Percentiles rank a stretch among this genome's conserved stretches.
These are phyloP conservation scores for Theonella swinhoei DNA, from an alignment of 37 sponge, comb jelly and placozoan genomes.

Conservation along the genomic window DNA sequence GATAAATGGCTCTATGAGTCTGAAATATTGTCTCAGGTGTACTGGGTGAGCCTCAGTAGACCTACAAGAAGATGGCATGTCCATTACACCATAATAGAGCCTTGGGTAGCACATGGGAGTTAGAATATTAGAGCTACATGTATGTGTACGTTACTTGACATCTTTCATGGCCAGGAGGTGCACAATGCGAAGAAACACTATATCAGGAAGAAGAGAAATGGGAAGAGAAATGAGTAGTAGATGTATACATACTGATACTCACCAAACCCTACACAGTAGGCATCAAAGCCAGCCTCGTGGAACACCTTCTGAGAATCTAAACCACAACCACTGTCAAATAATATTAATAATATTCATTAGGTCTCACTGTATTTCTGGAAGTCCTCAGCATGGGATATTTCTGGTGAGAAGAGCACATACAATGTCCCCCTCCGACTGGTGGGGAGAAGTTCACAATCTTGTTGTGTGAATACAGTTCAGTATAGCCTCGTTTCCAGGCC, in stretches of 20 bases:
- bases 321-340: not conserved
- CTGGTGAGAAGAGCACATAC: conserved; percentile 32
- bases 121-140: not conserved
- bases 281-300: conserved; percentile 84
- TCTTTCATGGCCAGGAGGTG: conserved; percentile 72
- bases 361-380: conserved; percentile 14
- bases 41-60: conserved; percentile 58
- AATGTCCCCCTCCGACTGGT: conserved; percentile 34
- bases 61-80: not conserved
- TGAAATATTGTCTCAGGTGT: conserved; percentile 55
- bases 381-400: conserved; percentile 12
- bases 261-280: conserved; percentile 78
- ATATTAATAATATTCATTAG: no score
- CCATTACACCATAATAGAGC: no score
- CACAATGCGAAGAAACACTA: conserved; percentile 78
- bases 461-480: no score
- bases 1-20: conserved; percentile 30
- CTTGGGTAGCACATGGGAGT: conserved; percentile 1
- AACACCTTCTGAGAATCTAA: conserved; percentile 17
- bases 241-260: conserved; percentile 5
- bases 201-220: not conserved
- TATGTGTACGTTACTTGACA: conserved; percentile 38
- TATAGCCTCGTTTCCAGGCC: no score
- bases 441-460: no score
- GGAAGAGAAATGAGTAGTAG: not conserved